These are phyloP conservation scores for Oreochromis mossambicus DNA, from an alignment of 2,797 vertebrate genomes.

Conservation along the genomic window DNA sequence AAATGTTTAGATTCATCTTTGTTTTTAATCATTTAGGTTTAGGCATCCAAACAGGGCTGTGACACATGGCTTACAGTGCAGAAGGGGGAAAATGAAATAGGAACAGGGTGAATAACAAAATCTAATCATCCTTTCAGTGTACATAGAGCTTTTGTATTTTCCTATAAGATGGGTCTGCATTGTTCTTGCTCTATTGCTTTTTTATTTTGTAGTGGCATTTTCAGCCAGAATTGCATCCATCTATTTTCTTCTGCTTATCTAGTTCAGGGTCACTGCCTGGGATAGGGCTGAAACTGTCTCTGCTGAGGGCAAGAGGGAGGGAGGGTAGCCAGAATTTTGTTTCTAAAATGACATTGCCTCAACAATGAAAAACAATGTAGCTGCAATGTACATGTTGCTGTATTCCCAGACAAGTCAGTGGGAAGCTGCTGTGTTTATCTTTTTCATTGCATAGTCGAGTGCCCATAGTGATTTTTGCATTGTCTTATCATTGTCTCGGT, in stretches of 20 bases:
- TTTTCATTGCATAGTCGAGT: neutral
- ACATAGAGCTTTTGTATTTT: neutral
- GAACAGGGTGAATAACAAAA: neutral
- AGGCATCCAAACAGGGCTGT: neutral
- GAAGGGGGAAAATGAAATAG: neutral
- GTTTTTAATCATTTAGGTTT: neutral
- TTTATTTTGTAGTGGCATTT: neutral
- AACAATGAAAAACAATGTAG: neutral
- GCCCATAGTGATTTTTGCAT: neutral
- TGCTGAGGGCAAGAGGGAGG: neutral
- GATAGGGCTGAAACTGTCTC: neutral
- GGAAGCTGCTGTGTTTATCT: neutral
- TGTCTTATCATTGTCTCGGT: neutral
- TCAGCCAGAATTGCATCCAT: neutral
- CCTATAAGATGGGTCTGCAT: neutral
- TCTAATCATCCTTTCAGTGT: neutral
- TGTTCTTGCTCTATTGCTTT: neutral
- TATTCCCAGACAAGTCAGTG: too few species aligned
- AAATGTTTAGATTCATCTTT: neutral
- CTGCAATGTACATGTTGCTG: neutral
- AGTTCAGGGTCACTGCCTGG: neutral
- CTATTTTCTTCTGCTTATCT: neutral
- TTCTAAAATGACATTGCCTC: neutral
- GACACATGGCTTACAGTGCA: neutral
- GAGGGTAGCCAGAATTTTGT: neutral